Evolutionary conservation across 2,797 vertebrate species (phyloP), one percentile per base, ranked within the genome.

Genomic region (Phaenicophaeus curvirostris): DNA sequence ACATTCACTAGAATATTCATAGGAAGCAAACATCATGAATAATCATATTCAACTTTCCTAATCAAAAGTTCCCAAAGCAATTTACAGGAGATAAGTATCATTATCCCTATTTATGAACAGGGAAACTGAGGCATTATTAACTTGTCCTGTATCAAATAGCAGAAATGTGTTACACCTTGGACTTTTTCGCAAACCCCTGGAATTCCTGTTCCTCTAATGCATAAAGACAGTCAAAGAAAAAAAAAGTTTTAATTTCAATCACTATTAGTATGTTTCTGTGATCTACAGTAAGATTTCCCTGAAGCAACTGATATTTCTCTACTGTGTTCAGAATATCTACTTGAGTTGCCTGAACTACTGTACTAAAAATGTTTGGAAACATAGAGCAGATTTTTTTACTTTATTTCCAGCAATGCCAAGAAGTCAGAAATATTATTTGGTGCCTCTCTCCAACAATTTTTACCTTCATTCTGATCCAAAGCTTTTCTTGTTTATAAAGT

Each of bases 1-100:
- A 93, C 74, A 81, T 91, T 88, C 92, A 91, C 94, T 95, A 92
- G 87, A 95, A 96, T 96, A 96, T 96, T 96, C 95, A 95, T 96
- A 94, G 93, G 95, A 94, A 87, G 95, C 93, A 96, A 96, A 95
- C 91, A 96, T 94, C 81, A 94, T 71, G 87, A 96, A 96, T 96
- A 95, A 94, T 94, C 83, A 93, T 92, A 86, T 91, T 94, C 89
- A 92, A 46, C 85, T 91, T 93, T 73, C 80, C 93, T 91, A 92
- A 95, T 96, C 89, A 91, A 84, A 96, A 95, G 76, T 89, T 94
- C 94, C 87, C 79, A 94, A 95, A 94, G 94, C 76, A 95, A 94
- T 96, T 96, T 95, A 54, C 51, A 55, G 37, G 59, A 94, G 82
- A 81, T 87, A 85, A 89, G 72, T 88, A 93, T 86, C 89, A 88